A percentile compares a stretch with the other conserved stretches of the same genome.
phyloP scores from a whole-genome alignment of 2,113 vertebrate genomes.

The Perca flavescens region DNA sequence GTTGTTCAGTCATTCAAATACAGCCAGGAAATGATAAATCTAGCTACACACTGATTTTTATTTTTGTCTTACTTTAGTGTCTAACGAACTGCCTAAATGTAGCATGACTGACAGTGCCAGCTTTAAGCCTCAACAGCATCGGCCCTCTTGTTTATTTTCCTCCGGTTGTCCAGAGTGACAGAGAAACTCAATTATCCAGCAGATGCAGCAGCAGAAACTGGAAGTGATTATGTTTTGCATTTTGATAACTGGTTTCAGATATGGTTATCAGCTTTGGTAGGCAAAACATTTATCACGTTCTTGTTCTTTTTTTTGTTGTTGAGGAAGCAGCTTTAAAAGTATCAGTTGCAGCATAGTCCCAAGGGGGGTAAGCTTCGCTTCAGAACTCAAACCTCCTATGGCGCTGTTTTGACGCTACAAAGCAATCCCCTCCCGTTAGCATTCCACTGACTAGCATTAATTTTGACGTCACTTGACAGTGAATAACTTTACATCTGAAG shows the following conservation, averaged over 20 bases:
- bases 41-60: background rate
- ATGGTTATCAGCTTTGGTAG: background rate
- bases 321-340: background rate
- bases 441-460: no score
- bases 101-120: no score
- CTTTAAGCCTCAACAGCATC: no score
- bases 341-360: background rate
- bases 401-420: no score
- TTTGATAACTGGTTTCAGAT: constrained; percentile 2
- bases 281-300: background rate
- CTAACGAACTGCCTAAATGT: background rate
- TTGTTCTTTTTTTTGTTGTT: no score
- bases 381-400: no score
- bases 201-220: background rate
- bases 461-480: no score
- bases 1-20: background rate
- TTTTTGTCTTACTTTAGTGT: background rate
- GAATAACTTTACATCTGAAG: no score
- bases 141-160: background rate
- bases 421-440: no score
- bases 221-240: constrained; percentile 17
- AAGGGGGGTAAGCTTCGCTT: no score
- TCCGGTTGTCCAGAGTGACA: background rate
- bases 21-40: background rate
- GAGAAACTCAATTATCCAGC: background rate